Evolutionary conservation across 2,888 invertebrate genomes (phyloP), one percentile per base, ranked within the genome.

Genomic region (Dugesia japonica): DNA sequence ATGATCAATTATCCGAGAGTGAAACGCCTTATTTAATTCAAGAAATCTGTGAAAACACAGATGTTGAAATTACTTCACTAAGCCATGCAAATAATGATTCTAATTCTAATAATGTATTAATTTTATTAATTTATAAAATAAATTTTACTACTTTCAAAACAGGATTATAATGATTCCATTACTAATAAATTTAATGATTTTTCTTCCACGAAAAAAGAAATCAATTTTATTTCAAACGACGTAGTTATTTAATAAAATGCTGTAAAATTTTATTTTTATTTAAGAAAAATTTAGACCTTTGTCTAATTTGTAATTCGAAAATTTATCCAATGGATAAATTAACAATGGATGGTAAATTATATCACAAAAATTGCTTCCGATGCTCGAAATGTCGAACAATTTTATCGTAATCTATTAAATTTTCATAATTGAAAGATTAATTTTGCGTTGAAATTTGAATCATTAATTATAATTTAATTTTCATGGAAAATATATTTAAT

Each of bases 311-410:
- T n/a, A n/a, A 56, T 13, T 56, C n/a, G 7, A 56, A 56, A 56
- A 56, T 56, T 56, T 56, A 56, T 56, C 56, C 56, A n/a, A 56
- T 56, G 56, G 56, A 56, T 9, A 56, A 56, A n/a, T 56, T 56
- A n/a, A 23, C 56, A n/a, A n/a, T 56, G 4, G 56, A 56, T n/a
- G 56, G 56, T 56, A 4, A n/a, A 56, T 23, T 56, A 20, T 56
- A 56, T 56, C 56, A 56, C 23, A 56, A 56, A n/a, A n/a, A n/a
- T 20, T 56, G 56, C 17, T 56, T 56, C 17, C 56, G 56, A 56
- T 56, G 56, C n/a, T 56, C 56, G n/a, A 56, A 56, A 56, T 56
- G 56, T n/a, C 4, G n/a, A n/a, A 20, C 56, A 4, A n/a, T 56
- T 56, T 56, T 56, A 56, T 56, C 56, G 56, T 56, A 56, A 56